A percentile compares a stretch with the other conserved stretches of the same genome.
Conservation (phyloP, 2,888 invertebrate genomes). For the Harpalus rufipes region DNA sequence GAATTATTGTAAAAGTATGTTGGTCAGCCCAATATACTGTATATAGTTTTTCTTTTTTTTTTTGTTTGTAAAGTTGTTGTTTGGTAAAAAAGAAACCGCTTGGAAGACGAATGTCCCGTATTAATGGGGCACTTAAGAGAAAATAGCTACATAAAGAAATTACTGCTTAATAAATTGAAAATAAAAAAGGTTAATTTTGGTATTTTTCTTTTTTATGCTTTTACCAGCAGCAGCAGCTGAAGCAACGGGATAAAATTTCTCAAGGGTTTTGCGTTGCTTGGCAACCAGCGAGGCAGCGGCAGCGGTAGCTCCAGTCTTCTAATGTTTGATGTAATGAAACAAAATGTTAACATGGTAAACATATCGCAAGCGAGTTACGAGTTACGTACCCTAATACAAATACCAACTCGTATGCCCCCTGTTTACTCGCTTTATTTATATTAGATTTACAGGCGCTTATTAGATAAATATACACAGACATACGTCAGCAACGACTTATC, state of each 20-base stretch:
- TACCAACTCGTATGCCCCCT: constrained; percentile 13
- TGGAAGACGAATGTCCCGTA: constrained; percentile 47
- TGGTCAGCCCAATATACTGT: neutral
- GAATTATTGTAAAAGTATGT: neutral
- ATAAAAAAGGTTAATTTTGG: constrained; percentile 59
- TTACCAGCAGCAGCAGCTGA: constrained; percentile 15
- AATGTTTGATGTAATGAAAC: constrained; percentile 55
- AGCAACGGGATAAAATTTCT: constrained; percentile 51
- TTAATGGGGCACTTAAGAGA: constrained; percentile 53
- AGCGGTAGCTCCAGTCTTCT: neutral
- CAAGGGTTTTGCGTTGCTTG: constrained; percentile 36
- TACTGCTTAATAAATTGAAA: constrained; percentile 61
- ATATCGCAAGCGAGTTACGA: constrained; percentile 15
- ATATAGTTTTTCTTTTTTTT: neutral
- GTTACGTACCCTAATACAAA: neutral
- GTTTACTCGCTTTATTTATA: constrained; percentile 24
- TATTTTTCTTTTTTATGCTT: constrained; percentile 61
- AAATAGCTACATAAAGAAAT: constrained; percentile 60
- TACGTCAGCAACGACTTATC: neutral
- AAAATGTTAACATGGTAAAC: constrained; percentile 50
- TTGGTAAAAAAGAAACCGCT: constrained; percentile 33
- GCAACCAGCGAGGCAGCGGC: constrained; percentile 12
- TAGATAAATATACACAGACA: constrained; percentile 12
- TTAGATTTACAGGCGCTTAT: constrained; percentile 32
- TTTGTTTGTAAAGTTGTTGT: constrained; percentile 17